phyloP scores from a whole-genome alignment of 2,888 invertebrate species.

The Clivina fossor region DNA sequence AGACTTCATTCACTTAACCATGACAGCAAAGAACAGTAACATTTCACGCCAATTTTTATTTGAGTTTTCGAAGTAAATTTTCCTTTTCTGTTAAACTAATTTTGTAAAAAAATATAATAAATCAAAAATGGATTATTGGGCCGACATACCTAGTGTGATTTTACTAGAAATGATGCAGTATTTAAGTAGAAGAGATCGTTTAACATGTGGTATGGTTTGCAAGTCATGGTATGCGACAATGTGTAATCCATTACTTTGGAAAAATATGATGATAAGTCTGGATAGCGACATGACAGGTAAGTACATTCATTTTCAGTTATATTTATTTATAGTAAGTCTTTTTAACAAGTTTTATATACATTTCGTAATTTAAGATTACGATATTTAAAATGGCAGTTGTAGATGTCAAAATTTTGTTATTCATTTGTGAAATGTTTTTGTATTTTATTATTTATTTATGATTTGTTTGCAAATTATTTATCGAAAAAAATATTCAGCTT shows the following conservation, averaged over 20 bases:
- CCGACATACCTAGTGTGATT: slow-evolving; percentile 45
- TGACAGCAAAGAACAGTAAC: no score
- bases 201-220: slow-evolving; percentile 48
- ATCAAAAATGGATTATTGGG: slow-evolving; percentile 38
- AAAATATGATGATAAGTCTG: slow-evolving; percentile 45
- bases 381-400: no score
- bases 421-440: not conserved
- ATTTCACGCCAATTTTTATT: no score
- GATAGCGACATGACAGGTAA: slow-evolving; percentile 48
- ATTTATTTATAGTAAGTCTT: not conserved
- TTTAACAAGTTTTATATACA: no score
- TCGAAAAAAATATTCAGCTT: not conserved
- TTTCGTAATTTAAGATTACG: no score
- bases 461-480: not conserved
- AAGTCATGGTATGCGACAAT: slow-evolving; percentile 46
- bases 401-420: no score
- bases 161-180: slow-evolving; percentile 46
- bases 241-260: slow-evolving; percentile 46
- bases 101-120: slow-evolving; percentile 9
- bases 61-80: slow-evolving; percentile 19
- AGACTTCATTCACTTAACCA: no score
- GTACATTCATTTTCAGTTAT: not conserved
- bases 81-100: slow-evolving; percentile 11
- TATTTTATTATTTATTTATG: slow-evolving; percentile 1
- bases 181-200: slow-evolving; percentile 46